Evolutionary conservation across 2,888 invertebrate genomes (phyloP).

Genomic region (Lydus trimaculatus): DNA sequence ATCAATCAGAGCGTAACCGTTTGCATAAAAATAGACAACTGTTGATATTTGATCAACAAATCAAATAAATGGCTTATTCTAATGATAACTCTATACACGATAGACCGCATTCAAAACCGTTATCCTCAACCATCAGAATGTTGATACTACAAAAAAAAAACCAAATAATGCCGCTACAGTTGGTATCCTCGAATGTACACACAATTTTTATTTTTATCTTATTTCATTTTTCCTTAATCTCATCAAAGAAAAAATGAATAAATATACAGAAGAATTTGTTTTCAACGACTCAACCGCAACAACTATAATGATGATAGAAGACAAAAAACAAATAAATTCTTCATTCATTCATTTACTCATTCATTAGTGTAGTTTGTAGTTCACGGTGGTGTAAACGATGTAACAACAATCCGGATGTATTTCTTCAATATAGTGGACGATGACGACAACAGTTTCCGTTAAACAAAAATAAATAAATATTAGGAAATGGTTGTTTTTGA

Average conservation of each 20-base stretch:
- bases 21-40: neutral
- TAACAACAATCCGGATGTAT: neutral
- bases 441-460: constrained; percentile 4
- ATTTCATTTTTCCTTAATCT: neutral
- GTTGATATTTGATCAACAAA: neutral
- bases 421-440: neutral
- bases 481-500: neutral
- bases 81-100: neutral
- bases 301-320: neutral
- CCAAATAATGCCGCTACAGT: neutral
- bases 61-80: neutral
- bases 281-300: neutral
- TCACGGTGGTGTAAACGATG: neutral
- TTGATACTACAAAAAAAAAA: neutral
- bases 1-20: neutral
- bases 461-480: neutral
- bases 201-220: neutral
- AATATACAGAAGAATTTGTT: neutral
- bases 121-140: neutral
- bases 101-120: constrained; percentile 1
- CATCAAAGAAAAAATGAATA: neutral
- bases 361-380: neutral
- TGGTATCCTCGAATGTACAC: neutral
- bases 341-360: neutral
- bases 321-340: neutral